Conservation (phyloP, 1,140 invertebrate species). For the Brachionus paranguensis region DNA sequence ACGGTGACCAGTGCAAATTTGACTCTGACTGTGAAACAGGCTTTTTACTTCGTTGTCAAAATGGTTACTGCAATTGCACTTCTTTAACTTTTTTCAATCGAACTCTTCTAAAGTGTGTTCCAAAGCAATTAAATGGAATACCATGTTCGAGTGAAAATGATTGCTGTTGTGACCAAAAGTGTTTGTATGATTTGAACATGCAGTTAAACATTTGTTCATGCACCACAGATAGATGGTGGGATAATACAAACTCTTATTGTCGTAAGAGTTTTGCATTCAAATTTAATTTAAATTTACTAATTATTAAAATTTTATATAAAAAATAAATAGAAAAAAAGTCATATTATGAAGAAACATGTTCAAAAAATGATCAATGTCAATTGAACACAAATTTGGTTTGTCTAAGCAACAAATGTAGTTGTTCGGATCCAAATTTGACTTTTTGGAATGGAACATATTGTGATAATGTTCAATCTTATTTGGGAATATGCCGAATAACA, state of each 20-base stretch:
- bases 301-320: neutral
- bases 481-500: neutral
- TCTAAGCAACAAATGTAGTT: neutral
- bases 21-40: neutral
- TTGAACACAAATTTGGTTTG: neutral
- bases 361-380: neutral
- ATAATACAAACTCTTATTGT: neutral
- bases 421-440: neutral
- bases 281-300: neutral
- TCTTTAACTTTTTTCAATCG: neutral
- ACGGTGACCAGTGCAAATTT: neutral
- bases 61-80: constrained; percentile 13
- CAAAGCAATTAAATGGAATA: neutral
- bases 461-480: neutral
- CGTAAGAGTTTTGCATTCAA: neutral
- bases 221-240: neutral
- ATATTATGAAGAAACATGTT: neutral
- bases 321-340: neutral
- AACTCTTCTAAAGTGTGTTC: neutral
- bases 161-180: neutral
- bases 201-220: neutral
- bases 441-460: constrained; percentile 30
- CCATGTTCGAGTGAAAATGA: neutral
- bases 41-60: neutral
- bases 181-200: too few relatives aligned